Base-by-base conservation (phyloP, 2,888 invertebrate species). In the Gymnosoma rotundatum region DNA sequence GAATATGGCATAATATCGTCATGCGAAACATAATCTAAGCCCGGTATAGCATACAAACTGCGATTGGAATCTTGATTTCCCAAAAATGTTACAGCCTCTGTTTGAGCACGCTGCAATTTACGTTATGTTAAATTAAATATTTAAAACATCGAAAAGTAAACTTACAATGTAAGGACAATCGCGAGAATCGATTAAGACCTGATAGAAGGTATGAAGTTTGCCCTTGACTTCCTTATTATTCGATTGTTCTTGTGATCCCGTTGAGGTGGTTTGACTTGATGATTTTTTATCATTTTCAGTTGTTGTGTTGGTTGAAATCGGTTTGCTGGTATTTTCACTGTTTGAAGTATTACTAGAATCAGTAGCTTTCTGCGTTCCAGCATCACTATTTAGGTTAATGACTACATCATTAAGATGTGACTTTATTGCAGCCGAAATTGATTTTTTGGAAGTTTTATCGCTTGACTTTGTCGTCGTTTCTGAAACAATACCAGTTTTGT, bases 1-100 rank as follows among this genome's bases (percentile, higher is more conserved):
- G 96, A 95, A 91, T 98, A 99, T 0, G 99, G 99, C 88, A 99
- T 94, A 87, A 99, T 96, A 92, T 99, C 99, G 90, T 98, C 98
- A 90, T 99, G 99, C 0, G 98, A 97, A 12, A 99, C 99, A 92
- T 99, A 99, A 93, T 99, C 99, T 86, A 99, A 93, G 0, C 99
- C 99, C 9, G 98, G 98, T 89, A 99, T 98, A 1, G 98, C 98
- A 92, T 99, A 99, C 45, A 99, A 93, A 90, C 98, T 98, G 79
- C 98, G 94, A 89, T 97, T 98, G 18, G 98, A 98, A 91, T 98
- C 98, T 92, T 98, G 98, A 92, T 98, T 98, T 20, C 98, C 98
- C 67, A 99, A 93, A 92, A 99, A 99, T 0, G 99, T 99, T 1
- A 99, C 99, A 7, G 98, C 98, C 93, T 99, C 98, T 5, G 98